Evolutionary conservation across 2,888 invertebrate genomes (phyloP).

Genomic region (Aphelenchoides bicaudatus): DNA sequence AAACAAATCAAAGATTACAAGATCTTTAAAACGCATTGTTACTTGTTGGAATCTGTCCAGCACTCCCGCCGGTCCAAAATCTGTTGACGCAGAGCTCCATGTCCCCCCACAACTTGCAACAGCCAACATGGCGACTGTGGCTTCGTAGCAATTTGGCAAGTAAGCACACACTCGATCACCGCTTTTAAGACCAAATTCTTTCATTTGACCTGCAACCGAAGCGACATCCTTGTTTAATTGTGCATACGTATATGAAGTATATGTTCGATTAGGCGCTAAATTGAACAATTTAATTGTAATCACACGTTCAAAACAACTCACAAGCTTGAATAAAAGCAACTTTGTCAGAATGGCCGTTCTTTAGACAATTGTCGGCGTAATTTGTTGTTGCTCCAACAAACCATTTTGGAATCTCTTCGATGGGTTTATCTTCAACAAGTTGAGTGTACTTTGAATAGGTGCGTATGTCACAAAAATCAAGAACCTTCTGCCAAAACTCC

Average conservation of each 20-base stretch:
- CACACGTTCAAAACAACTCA: constrained; percentile 39
- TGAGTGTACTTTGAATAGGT: constrained; percentile 37
- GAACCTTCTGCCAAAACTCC: constrained; percentile 65
- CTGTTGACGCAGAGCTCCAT: constrained; percentile 66
- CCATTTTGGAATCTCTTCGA: constrained; percentile 65
- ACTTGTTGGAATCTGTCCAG: constrained; percentile 50
- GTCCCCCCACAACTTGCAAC: constrained; percentile 66
- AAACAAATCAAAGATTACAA: constrained; percentile 41
- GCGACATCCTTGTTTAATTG: constrained; percentile 46
- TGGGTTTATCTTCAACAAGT: constrained; percentile 63
- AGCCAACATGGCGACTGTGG: constrained; percentile 65
- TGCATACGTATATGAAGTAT: constrained; percentile 34
- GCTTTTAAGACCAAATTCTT: constrained; percentile 31
- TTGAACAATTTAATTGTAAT: constrained; percentile 6
- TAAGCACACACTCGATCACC: constrained; percentile 66
- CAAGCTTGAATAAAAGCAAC: constrained; percentile 64
- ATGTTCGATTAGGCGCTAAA: constrained; percentile 26
- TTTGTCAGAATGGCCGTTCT: constrained; percentile 61
- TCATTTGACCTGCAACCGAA: constrained; percentile 38
- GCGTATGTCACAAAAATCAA: constrained; percentile 11
- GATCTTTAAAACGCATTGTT: no score
- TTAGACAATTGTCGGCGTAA: constrained; percentile 65
- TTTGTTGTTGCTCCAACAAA: constrained; percentile 65
- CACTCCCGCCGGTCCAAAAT: constrained; percentile 65
- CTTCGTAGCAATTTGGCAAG: constrained; percentile 65